Conservation (phyloP, 1,140 invertebrate genomes). For the Ectropis grisescens region DNA sequence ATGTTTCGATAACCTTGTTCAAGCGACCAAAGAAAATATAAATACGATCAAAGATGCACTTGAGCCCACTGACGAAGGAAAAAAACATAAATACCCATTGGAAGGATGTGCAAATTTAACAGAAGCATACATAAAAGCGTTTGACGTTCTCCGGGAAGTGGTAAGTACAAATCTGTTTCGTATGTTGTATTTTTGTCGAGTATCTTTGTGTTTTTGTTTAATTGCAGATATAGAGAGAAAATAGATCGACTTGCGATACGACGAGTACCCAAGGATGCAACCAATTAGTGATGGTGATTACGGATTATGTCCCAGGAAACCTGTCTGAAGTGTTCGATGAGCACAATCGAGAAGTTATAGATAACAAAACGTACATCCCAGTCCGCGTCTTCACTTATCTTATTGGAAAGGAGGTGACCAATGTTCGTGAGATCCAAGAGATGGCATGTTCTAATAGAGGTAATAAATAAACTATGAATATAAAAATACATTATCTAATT, state of each 20-base stretch:
- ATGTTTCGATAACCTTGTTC: slow-evolving; percentile 89
- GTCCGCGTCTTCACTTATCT: slow-evolving; percentile 98
- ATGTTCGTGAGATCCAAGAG: slow-evolving; percentile 91
- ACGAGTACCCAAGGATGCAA: slow-evolving; percentile 82
- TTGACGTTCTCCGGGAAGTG: slow-evolving; percentile 84
- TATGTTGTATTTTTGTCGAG: too few species aligned
- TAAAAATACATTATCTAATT: slow-evolving; percentile 4
- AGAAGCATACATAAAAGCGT: slow-evolving; percentile 87
- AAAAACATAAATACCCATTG: slow-evolving; percentile 40
- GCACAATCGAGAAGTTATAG: slow-evolving; percentile 83
- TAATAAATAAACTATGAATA: slow-evolving; percentile 41
- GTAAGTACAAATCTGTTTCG: slow-evolving; percentile 17
- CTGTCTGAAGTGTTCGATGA: slow-evolving; percentile 88
- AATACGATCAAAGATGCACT: slow-evolving; percentile 81
- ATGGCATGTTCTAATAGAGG: slow-evolving; percentile 97
- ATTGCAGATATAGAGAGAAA: too few species aligned
- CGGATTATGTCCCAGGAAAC: slow-evolving; percentile 95
- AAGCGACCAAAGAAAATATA: slow-evolving; percentile 94
- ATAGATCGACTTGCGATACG: too few species aligned
- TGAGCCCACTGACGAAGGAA: slow-evolving; percentile 73
- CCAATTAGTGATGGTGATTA: slow-evolving; percentile 98
- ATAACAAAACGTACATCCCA: slow-evolving; percentile 73
- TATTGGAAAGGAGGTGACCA: slow-evolving; percentile 95
- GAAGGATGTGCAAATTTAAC: slow-evolving; percentile 90
- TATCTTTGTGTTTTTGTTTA: too few species aligned